Percentiles rank a stretch among this genome's conserved stretches.
Evolutionary conservation across 2,113 vertebrate species (phyloP).

Genomic region (Tachuris rubrigastra): DNA sequence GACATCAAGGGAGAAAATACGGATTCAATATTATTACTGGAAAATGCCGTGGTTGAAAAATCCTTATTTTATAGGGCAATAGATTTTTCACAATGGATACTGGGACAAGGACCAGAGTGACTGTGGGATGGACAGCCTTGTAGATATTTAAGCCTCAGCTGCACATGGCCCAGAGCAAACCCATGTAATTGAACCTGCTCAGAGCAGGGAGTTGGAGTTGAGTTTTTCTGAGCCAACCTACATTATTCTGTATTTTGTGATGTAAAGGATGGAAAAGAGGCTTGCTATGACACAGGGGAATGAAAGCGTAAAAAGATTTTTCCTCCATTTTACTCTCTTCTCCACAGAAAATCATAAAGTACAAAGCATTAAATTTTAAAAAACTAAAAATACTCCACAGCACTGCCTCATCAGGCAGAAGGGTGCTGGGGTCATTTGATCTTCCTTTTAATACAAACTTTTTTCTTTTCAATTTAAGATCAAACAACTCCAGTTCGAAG

Average conservation of each 20-base stretch:
- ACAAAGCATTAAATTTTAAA: not conserved
- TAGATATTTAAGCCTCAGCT: not conserved
- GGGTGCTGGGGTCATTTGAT: not conserved
- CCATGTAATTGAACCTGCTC: not conserved
- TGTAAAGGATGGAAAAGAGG: not conserved
- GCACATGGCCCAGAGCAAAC: not conserved
- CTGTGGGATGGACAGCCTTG: not conserved
- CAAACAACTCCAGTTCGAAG: not conserved
- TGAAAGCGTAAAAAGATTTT: not conserved
- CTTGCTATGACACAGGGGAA: not conserved
- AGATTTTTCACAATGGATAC: not conserved
- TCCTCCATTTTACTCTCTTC: not conserved
- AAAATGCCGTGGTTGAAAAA: not conserved
- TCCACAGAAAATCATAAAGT: not conserved
- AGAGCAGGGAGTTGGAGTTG: not conserved
- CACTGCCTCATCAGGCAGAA: not conserved
- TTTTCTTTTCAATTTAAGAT: not conserved
- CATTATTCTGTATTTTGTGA: not conserved
- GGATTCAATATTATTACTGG: not conserved
- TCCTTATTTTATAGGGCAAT: not conserved
- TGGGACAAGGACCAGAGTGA: not conserved
- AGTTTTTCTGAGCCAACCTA: not conserved
- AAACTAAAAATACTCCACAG: not conserved
- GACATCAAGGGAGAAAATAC: not conserved
- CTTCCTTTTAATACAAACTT: not conserved